phyloP scores from a whole-genome alignment of 2,888 invertebrate genomes.

The Pachymerium ferrugineum region DNA sequence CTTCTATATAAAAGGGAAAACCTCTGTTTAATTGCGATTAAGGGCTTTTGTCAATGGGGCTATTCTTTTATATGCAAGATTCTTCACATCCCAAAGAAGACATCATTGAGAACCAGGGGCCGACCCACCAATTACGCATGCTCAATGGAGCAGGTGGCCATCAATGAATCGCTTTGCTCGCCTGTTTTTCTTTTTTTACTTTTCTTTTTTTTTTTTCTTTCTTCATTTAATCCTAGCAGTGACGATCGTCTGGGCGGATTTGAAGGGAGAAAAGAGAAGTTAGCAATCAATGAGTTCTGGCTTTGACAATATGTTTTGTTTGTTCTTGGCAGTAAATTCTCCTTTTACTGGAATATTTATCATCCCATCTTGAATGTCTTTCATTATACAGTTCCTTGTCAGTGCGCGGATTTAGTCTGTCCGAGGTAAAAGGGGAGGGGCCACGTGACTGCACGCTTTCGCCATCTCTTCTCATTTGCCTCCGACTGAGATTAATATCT shows the following conservation, averaged over 20 bases:
- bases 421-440: not conserved
- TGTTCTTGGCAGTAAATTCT: not conserved
- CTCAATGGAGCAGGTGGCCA: slow-evolving; percentile 16
- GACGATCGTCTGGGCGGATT: slow-evolving; percentile 16
- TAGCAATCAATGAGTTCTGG: not conserved
- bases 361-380: not conserved
- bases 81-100: not conserved
- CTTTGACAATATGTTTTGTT: not conserved
- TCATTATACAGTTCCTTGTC: not conserved
- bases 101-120: not conserved
- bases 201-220: not conserved
- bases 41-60: not conserved
- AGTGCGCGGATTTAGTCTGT: not conserved
- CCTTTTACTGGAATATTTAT: not conserved
- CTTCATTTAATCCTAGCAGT: not conserved
- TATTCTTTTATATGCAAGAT: not conserved
- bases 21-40: slow-evolving; percentile 15
- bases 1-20: not conserved
- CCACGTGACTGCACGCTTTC: not conserved
- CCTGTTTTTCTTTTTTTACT: not conserved
- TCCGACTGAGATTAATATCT: slow-evolving; percentile 15
- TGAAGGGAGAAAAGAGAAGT: not conserved
- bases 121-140: slow-evolving; percentile 17
- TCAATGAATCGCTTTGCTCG: slow-evolving; percentile 13
- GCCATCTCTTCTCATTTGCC: slow-evolving; percentile 9